Conservation (phyloP, 2,113 vertebrate genomes). For the Pyxicephalus adspersus region DNA sequence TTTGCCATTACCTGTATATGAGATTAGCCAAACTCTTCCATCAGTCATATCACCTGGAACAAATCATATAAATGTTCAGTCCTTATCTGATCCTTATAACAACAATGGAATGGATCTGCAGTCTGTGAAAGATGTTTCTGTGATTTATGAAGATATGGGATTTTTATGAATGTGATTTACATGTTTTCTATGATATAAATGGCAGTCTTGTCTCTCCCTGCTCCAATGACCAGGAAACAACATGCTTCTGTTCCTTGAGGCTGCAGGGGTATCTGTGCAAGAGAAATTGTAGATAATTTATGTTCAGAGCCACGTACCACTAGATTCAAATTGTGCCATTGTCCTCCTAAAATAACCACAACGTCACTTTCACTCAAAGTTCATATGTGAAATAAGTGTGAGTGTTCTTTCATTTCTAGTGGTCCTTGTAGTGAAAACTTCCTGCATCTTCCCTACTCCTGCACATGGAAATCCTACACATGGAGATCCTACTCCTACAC, state of each 20-base stretch:
- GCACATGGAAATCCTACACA: no score
- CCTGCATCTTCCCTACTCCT: no score
- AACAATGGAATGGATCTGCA: background rate
- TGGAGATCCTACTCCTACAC: no score
- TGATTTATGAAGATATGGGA: conserved; percentile 66
- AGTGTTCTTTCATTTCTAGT: no score
- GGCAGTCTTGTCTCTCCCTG: background rate
- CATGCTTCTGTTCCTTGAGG: background rate
- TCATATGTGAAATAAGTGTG: no score
- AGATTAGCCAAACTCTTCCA: background rate
- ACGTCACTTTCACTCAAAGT: no score
- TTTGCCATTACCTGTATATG: background rate
- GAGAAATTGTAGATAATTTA: no score
- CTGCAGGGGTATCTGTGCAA: background rate
- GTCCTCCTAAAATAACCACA: no score
- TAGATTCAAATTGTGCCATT: no score
- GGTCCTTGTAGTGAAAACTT: no score
- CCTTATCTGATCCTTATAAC: background rate
- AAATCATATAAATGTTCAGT: background rate
- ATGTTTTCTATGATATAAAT: background rate
- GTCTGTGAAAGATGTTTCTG: conserved; percentile 59
- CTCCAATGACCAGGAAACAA: background rate
- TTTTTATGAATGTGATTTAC: conserved; percentile 49
- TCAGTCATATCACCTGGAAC: background rate
- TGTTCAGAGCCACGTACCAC: no score